Evolutionary conservation across 1,140 invertebrate species (phyloP).

Genomic region (Gonioctena quinquepunctata): DNA sequence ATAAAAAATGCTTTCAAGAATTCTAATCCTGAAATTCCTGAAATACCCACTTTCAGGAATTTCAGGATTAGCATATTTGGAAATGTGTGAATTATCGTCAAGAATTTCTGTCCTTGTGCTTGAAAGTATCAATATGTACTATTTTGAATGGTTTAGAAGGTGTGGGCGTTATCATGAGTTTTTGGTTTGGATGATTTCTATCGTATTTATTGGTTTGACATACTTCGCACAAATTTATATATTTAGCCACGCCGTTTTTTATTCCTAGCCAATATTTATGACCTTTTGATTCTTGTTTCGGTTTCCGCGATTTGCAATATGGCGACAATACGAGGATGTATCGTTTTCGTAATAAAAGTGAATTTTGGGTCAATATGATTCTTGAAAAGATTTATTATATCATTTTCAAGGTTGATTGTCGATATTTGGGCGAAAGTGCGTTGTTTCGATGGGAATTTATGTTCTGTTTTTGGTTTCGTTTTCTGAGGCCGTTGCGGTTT

Average conservation of each 20-base stretch:
- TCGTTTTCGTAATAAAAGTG: neutral
- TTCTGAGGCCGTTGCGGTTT: too few species aligned
- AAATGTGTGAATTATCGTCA: neutral
- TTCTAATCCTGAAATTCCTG: neutral
- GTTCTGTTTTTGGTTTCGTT: neutral
- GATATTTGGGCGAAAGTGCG: neutral
- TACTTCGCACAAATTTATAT: neutral
- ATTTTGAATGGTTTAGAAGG: neutral
- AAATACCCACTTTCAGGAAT: neutral
- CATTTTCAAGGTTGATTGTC: neutral
- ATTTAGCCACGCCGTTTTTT: neutral
- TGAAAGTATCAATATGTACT: neutral
- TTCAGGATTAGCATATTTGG: neutral
- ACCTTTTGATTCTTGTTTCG: too few species aligned
- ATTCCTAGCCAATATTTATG: neutral
- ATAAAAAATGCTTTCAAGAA: neutral
- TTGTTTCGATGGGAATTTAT: neutral
- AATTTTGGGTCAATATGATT: neutral
- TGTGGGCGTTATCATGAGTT: neutral
- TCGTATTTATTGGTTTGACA: neutral
- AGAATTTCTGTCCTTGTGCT: neutral
- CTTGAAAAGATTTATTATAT: neutral
- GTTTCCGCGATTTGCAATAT: neutral
- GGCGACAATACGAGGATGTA: neutral
- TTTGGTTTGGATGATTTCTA: neutral